Evolutionary conservation across 2,797 vertebrate genomes (phyloP).

Genomic region (Cheirogaleus major): DNA sequence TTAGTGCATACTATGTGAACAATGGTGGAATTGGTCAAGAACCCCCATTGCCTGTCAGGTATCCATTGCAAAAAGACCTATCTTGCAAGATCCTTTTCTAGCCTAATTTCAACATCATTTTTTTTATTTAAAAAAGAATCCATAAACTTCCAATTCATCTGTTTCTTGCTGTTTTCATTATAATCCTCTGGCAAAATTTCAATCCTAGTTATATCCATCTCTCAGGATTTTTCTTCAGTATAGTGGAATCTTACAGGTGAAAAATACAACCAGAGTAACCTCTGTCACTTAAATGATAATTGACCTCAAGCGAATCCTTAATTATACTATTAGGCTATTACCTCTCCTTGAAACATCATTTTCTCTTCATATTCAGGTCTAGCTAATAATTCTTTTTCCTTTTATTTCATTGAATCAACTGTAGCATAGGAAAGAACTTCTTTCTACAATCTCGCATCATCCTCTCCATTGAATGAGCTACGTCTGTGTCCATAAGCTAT

Average conservation of each 20-base stretch:
- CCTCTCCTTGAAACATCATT: neutral
- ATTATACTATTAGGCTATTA: neutral
- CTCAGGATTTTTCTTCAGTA: neutral
- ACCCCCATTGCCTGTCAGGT: neutral
- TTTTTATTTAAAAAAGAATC: neutral
- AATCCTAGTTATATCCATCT: neutral
- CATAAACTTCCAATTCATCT: neutral
- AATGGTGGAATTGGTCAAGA: neutral
- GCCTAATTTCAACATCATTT: neutral
- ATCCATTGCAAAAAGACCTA: neutral
- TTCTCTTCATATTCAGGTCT: neutral
- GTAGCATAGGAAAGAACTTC: neutral
- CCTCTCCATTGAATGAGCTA: neutral
- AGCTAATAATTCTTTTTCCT: neutral
- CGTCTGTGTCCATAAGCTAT: neutral
- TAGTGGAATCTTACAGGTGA: neutral
- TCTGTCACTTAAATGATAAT: neutral
- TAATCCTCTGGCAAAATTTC: neutral
- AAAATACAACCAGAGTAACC: neutral
- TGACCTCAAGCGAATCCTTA: neutral
- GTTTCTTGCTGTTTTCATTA: neutral
- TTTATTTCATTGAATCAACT: neutral
- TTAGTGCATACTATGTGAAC: neutral
- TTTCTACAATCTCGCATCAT: accelerated
- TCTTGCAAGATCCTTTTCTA: neutral